A percentile compares a stretch with the other conserved stretches of the same genome.
phyloP scores from a whole-genome alignment of 2,113 vertebrate species.

The Andinoacara biseriatus region DNA sequence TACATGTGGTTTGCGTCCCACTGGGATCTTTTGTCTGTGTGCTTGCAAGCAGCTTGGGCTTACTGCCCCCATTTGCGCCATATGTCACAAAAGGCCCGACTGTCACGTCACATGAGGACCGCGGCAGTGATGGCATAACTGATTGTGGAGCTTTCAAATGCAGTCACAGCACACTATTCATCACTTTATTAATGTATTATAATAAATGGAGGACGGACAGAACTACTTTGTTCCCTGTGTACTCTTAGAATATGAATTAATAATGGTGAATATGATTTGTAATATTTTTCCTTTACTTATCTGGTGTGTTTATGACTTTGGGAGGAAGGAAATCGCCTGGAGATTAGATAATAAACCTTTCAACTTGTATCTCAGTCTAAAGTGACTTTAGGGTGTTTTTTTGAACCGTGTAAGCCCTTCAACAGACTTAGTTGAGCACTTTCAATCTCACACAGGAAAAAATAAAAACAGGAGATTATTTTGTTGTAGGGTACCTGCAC shows the following conservation, averaged over 20 bases:
- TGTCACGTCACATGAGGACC: constrained; percentile 65
- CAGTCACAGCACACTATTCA: constrained; percentile 6
- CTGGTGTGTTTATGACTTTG: not conserved
- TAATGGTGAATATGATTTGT: not conserved
- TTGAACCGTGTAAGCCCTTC: not conserved
- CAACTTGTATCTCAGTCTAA: not conserved
- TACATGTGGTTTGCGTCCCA: constrained; percentile 58
- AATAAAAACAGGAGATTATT: no score
- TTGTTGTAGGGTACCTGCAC: no score
- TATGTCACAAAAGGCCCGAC: constrained; percentile 54
- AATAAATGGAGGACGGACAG: not conserved
- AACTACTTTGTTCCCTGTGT: not conserved
- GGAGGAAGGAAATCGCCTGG: not conserved
- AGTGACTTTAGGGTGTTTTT: not conserved
- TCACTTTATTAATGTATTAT: not conserved
- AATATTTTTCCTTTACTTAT: not conserved
- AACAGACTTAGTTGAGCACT: not conserved
- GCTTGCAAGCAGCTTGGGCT: constrained; percentile 54
- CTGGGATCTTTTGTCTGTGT: constrained; percentile 71
- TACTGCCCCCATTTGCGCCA: constrained; percentile 63
- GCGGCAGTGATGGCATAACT: constrained; percentile 59
- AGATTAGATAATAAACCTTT: not conserved
- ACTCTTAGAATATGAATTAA: not conserved
- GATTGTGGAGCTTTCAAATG: constrained; percentile 21
- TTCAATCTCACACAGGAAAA: no score